phyloP scores from a whole-genome alignment of 2,888 invertebrate genomes.

The Odontocerum albicorne region DNA sequence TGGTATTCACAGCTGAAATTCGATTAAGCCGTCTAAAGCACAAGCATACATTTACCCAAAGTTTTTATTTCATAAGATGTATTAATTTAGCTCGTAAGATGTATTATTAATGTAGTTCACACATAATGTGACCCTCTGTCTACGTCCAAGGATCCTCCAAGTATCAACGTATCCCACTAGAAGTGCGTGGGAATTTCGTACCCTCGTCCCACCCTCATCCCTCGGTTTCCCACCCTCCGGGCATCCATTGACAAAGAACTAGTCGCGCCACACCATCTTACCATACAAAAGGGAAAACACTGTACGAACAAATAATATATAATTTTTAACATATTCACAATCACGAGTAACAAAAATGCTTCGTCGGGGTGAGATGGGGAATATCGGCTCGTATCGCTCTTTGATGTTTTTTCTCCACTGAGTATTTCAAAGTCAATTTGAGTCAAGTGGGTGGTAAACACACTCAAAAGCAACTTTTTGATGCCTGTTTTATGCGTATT shows the following conservation, averaged over 20 bases:
- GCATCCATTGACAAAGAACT: constrained; percentile 39
- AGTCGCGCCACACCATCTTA: constrained; percentile 49
- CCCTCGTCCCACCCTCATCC: constrained; percentile 39
- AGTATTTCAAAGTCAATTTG: constrained; percentile 5
- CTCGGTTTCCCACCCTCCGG: background rate
- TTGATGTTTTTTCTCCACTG: constrained; percentile 4
- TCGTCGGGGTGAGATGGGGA: constrained; percentile 15
- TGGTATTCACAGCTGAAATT: too few species aligned
- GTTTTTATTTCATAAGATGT: background rate
- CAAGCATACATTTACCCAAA: background rate
- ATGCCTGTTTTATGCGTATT: too few species aligned
- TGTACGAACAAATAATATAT: constrained; percentile 33
- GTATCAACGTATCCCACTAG: constrained; percentile 44
- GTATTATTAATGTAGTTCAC: too few species aligned
- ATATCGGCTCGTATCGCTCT: constrained; percentile 15
- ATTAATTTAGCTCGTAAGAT: background rate
- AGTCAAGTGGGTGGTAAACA: constrained; percentile 6
- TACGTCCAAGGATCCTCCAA: constrained; percentile 46
- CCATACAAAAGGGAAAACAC: constrained; percentile 43
- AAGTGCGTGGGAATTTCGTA: constrained; percentile 38
- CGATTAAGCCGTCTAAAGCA: background rate
- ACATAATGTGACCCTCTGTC: constrained; percentile 10
- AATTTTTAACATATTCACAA: constrained; percentile 35
- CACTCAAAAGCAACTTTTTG: background rate
- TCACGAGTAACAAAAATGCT: constrained; percentile 36